A percentile compares a stretch with the other conserved stretches of the same genome.
phyloP scores from a whole-genome alignment of 2,113 vertebrate species.

The Cercocebus atys region DNA sequence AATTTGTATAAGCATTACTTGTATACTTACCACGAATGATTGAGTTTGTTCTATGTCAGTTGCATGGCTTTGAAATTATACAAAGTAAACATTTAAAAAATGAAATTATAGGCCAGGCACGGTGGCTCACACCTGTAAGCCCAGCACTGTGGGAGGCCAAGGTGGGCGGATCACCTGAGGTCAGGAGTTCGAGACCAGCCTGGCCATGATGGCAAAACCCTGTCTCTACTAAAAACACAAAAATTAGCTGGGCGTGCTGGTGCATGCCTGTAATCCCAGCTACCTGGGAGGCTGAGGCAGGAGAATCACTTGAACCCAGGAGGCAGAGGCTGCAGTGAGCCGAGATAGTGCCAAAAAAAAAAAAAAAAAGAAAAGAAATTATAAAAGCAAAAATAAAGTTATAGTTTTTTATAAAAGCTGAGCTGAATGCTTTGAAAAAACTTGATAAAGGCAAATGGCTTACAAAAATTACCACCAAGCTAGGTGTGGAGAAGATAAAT shows the following conservation, averaged over 20 bases:
- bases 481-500: not conserved
- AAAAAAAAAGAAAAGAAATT: not conserved
- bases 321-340: no score
- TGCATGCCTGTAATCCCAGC: no score
- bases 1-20: not conserved
- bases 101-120: no score
- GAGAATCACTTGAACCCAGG: no score
- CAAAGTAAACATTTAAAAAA: not conserved
- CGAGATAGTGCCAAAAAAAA: not conserved
- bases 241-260: no score
- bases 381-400: not conserved
- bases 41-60: not conserved
- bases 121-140: no score
- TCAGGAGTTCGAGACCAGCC: no score
- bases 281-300: no score
- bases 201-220: no score
- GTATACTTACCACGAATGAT: not conserved
- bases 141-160: no score
- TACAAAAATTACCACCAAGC: not conserved
- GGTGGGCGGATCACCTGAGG: no score
- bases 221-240: no score
- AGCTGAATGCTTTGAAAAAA: constrained; percentile 11
- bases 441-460: not conserved
- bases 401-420: not conserved
- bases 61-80: not conserved